A percentile compares a stretch with the other conserved stretches of the same genome.
Evolutionary conservation across 2,113 vertebrate species (phyloP).

Genomic region (Aptenodytes forsteri): DNA sequence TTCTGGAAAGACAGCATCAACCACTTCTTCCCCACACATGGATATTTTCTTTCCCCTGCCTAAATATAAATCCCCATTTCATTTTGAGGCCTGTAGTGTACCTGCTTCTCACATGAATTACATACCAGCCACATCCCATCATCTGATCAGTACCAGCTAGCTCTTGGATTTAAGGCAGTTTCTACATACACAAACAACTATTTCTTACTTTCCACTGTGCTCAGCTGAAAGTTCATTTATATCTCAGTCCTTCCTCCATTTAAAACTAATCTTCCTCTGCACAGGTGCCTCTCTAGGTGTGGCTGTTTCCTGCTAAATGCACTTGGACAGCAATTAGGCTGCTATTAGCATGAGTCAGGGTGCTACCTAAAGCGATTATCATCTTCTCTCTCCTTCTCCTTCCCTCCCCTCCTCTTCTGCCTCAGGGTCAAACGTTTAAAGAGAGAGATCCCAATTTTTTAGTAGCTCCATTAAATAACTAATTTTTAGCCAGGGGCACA

Average conservation of each 20-base stretch:
- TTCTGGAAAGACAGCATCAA: neutral
- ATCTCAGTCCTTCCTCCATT: neutral
- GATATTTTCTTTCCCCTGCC: neutral
- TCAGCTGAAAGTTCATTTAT: neutral
- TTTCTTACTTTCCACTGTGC: neutral
- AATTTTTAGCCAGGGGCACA: neutral
- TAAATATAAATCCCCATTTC: neutral
- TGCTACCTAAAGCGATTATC: conserved; percentile 33
- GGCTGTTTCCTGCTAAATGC: neutral
- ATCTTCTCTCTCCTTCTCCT: neutral
- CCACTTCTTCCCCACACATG: neutral
- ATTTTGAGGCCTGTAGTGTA: neutral
- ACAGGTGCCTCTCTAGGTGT: neutral
- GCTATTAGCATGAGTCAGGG: conserved; percentile 18
- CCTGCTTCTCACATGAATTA: neutral
- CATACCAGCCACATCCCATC: neutral
- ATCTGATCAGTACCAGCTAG: neutral
- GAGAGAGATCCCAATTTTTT: neutral
- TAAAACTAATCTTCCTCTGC: neutral
- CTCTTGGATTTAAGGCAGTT: neutral
- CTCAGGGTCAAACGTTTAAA: conserved; percentile 26
- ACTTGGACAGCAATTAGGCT: conserved; percentile 6
- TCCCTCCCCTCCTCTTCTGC: neutral
- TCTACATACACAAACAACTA: neutral
- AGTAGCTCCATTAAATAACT: neutral